phyloP scores from a whole-genome alignment of 2,113 vertebrate genomes.

The Podilymbus podiceps region DNA sequence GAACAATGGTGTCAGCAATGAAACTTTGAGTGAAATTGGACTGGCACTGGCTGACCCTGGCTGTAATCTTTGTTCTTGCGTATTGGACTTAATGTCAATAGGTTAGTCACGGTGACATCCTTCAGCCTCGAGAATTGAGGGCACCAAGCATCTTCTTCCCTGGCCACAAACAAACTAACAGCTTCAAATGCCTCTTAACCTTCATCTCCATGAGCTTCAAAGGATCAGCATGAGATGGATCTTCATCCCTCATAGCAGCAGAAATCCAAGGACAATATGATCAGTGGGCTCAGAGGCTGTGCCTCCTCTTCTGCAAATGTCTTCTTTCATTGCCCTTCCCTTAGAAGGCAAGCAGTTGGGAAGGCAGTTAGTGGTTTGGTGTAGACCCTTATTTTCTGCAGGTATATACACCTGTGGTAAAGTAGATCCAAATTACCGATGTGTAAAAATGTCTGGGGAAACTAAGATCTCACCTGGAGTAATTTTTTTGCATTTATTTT shows the following conservation, averaged over 20 bases:
- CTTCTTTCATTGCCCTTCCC: neutral
- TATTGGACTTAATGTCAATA: neutral
- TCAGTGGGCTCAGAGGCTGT: neutral
- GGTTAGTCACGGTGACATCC: neutral
- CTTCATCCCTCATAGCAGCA: constrained; percentile 14
- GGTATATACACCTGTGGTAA: neutral
- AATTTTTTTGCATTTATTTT: neutral
- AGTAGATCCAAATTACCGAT: neutral
- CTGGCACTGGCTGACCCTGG: neutral
- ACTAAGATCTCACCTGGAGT: neutral
- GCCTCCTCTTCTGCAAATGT: neutral
- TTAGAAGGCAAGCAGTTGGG: neutral
- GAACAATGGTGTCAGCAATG: neutral
- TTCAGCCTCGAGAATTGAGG: neutral
- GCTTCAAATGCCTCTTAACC: constrained; percentile 52
- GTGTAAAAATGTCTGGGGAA: neutral
- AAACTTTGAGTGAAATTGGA: neutral
- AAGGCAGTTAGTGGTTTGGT: neutral
- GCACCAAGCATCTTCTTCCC: neutral
- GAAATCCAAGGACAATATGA: neutral
- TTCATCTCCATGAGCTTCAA: constrained; percentile 58
- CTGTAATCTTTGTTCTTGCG: neutral
- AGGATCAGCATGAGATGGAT: constrained; percentile 15
- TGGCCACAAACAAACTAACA: constrained; percentile 42
- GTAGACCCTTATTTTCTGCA: neutral